These are phyloP conservation scores for Lepidocolaptes lacrymiger DNA, from an alignment of 2,797 vertebrate genomes.

Conservation along the genomic window DNA sequence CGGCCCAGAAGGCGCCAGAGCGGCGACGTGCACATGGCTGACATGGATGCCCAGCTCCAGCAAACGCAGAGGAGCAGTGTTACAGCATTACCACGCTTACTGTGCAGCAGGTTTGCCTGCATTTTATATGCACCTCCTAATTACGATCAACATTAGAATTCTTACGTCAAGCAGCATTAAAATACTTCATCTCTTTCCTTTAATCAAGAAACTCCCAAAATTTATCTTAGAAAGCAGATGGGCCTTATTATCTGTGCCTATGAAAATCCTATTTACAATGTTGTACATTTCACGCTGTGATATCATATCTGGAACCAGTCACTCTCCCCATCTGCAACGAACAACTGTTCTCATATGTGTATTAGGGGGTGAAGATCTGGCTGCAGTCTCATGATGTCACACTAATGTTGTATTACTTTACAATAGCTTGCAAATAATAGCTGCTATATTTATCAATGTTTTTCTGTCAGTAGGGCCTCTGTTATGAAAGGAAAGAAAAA, in stretches of 20 bases:
- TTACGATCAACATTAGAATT: neutral
- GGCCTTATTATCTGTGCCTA: slow-evolving; percentile 77
- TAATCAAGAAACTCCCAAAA: slow-evolving; percentile 66
- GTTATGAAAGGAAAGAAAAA: slow-evolving; percentile 51
- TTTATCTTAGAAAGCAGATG: slow-evolving; percentile 80
- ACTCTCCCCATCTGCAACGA: slow-evolving; percentile 81
- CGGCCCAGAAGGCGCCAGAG: neutral
- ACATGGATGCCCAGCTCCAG: neutral
- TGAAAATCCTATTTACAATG: slow-evolving; percentile 82
- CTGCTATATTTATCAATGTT: slow-evolving; percentile 67
- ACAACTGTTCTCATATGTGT: slow-evolving; percentile 82
- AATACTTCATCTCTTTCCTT: slow-evolving; percentile 47
- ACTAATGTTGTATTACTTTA: slow-evolving; percentile 74
- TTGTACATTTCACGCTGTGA: slow-evolving; percentile 82
- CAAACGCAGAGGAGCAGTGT: neutral
- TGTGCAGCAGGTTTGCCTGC: neutral
- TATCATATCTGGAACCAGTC: slow-evolving; percentile 84
- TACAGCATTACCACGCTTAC: neutral
- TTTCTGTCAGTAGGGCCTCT: slow-evolving; percentile 50
- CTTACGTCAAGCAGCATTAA: slow-evolving; percentile 21
- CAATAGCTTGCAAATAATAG: slow-evolving; percentile 69
- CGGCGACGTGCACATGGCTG: rapidly evolving
- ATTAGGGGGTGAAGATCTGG: slow-evolving; percentile 67
- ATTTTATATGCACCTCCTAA: neutral
- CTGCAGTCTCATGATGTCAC: slow-evolving; percentile 78